Conservation (phyloP, 2,888 invertebrate species). For the Papilio protenor region DNA sequence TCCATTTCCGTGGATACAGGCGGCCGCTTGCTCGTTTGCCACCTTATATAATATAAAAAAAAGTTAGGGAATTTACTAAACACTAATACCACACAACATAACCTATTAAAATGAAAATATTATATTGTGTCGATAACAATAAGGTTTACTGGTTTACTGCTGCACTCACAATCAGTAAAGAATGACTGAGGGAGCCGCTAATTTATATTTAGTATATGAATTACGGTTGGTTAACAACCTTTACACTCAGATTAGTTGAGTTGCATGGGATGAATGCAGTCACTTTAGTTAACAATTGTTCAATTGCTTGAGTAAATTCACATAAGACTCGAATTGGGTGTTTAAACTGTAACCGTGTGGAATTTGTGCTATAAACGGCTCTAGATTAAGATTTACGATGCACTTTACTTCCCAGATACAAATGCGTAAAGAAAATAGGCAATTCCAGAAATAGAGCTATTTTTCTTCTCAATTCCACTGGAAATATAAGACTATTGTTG, state of each 20-base stretch:
- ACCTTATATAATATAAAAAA: not conserved
- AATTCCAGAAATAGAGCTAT: conserved; percentile 56
- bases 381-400: conserved; percentile 67
- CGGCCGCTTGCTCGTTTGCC: too few species aligned
- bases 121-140: too few species aligned
- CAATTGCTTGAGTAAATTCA: conserved; percentile 29
- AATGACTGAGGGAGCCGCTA: too few species aligned
- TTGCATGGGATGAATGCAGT: not conserved
- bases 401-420: conserved; percentile 62
- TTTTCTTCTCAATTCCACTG: conserved; percentile 27
- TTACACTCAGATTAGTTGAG: not conserved
- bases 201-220: not conserved
- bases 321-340: conserved; percentile 34
- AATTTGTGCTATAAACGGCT: conserved; percentile 39
- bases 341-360: conserved; percentile 36
- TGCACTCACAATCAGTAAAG: too few species aligned
- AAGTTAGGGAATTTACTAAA: not conserved
- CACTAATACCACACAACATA: not conserved
- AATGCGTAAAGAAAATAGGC: conserved; percentile 51
- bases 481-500: conserved; percentile 24
- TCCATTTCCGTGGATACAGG: too few species aligned
- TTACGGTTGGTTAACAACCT: not conserved
- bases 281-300: not conserved
- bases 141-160: too few species aligned
- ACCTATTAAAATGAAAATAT: not conserved